phyloP scores from a whole-genome alignment of 2,113 vertebrate species.

The Pyrgilauda ruficollis region DNA sequence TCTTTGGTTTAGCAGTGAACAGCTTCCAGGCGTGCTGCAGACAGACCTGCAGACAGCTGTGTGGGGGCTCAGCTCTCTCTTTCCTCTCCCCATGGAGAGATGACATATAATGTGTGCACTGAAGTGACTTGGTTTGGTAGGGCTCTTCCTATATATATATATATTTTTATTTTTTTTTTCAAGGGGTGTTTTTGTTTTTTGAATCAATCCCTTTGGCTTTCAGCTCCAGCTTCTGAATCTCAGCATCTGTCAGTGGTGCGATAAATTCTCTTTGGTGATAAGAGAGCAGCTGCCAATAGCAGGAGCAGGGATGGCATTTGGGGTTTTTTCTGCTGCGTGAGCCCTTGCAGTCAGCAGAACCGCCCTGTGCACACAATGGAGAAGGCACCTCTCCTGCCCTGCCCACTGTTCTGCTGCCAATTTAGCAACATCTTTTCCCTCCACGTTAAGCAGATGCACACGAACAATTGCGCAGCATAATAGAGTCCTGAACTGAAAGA shows the following conservation, averaged over 20 bases:
- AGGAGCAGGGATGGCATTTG: slow-evolving; percentile 53
- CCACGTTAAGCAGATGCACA: not conserved
- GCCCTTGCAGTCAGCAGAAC: slow-evolving; percentile 17
- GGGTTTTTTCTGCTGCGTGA: slow-evolving; percentile 25
- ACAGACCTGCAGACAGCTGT: slow-evolving; percentile 12
- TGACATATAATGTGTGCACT: not conserved
- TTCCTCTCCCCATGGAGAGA: not conserved
- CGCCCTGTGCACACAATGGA: not conserved
- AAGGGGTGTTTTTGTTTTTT: not conserved
- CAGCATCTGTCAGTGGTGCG: slow-evolving; percentile 72
- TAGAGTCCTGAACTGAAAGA: not conserved
- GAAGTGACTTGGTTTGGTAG: slow-evolving; percentile 10
- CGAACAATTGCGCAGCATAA: not conserved
- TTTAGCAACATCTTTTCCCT: not conserved
- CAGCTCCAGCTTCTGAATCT: slow-evolving; percentile 64
- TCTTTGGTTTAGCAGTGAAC: not conserved
- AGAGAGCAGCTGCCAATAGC: slow-evolving; percentile 65
- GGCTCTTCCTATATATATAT: not conserved
- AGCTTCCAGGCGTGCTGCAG: not conserved
- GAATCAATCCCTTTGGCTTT: slow-evolving; percentile 45
- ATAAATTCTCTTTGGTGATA: slow-evolving; percentile 71
- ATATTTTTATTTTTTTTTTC: too few relatives aligned
- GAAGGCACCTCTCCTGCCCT: not conserved
- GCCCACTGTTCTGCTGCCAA: not conserved
- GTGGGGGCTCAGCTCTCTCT: not conserved